Percentiles rank a stretch among this genome's conserved stretches.
Conservation (phyloP, 1,140 invertebrate genomes). For the Medauroidea extradentata region DNA sequence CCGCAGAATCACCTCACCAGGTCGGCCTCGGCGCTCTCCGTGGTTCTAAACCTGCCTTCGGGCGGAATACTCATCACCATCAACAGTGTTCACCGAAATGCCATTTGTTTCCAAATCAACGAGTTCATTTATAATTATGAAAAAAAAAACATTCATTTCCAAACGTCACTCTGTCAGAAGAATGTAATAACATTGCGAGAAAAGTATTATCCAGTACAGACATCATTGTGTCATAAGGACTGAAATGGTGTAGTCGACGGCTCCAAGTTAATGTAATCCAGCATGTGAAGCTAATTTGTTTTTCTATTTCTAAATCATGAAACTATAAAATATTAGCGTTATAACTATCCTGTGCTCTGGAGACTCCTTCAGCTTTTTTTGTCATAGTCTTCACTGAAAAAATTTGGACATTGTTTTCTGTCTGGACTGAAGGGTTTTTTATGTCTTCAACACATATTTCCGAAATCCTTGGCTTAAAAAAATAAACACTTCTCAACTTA, state of each 20-base stretch:
- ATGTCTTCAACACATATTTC: background rate
- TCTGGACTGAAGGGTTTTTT: background rate
- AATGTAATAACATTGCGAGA: background rate
- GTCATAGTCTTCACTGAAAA: background rate
- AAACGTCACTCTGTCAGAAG: slow-evolving; percentile 7
- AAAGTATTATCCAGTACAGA: slow-evolving; percentile 5
- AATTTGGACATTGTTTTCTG: background rate
- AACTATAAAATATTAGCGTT: background rate
- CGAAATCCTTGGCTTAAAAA: background rate
- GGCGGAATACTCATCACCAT: too few relatives aligned
- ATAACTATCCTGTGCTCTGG: background rate
- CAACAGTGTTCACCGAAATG: slow-evolving; percentile 22
- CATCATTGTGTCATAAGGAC: background rate
- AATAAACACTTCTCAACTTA: background rate
- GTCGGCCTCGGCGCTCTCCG: too few relatives aligned
- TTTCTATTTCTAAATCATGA: background rate
- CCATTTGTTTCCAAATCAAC: slow-evolving; percentile 26
- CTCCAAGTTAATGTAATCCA: background rate
- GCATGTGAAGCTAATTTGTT: background rate
- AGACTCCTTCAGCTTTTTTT: background rate
- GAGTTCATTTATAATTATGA: slow-evolving; percentile 29
- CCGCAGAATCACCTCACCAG: too few relatives aligned
- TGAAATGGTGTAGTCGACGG: background rate
- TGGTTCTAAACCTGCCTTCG: too few relatives aligned
- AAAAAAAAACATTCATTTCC: slow-evolving; percentile 26